Evolutionary conservation across 1,140 invertebrate species (phyloP), one percentile per base, ranked within the genome.

Genomic region (Drosophila dunni): DNA sequence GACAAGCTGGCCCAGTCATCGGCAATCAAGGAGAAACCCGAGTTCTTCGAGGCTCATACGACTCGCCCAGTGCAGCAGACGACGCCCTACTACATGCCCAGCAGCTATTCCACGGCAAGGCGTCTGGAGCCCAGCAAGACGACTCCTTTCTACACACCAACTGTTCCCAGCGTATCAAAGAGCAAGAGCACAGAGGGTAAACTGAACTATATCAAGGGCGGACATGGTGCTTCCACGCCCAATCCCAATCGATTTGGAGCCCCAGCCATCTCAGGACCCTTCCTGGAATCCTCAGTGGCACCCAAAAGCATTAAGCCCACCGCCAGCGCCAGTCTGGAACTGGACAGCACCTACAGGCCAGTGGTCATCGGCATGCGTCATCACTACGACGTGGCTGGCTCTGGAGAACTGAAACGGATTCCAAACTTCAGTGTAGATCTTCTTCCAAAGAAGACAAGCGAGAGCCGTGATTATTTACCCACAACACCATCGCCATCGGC

Each of bases 121-220:
- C 76, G 83, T 6, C 65, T 89, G 10, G 92, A 92, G 50, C 78
- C 82, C 7, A 91, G 88, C 57, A 85, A 83, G 33, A 78, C 90
- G 6, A 92, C 92, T 5, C 91, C 92, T 7, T 92, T 81, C 73
- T 92, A 93, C 51, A 93, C 92, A 2, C 93, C 93, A 46, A 93
- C 93, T 0, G 85, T 93, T 24, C 93, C 93, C 42, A 89, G 90
- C 9, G 60, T 93, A 6, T 38, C 57, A 3, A 92, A 91, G 68
- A 72, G 66, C 56, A 93, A 88, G 57, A 63, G 53, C 24, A 91
- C 84, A 2, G 88, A 91, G 13, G 79, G 84, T 0, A 91, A 92
- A 54, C 42, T 79, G 0, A 88, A 86, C 62, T 91, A 91, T 24
- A 79, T 89, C 17, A 89, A 89, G 48, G 81, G 85, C 6, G 78